Evolutionary conservation across 2,113 vertebrate species (phyloP), one percentile per base, ranked within the genome.

Genomic region (Terrapene triunguis): DNA sequence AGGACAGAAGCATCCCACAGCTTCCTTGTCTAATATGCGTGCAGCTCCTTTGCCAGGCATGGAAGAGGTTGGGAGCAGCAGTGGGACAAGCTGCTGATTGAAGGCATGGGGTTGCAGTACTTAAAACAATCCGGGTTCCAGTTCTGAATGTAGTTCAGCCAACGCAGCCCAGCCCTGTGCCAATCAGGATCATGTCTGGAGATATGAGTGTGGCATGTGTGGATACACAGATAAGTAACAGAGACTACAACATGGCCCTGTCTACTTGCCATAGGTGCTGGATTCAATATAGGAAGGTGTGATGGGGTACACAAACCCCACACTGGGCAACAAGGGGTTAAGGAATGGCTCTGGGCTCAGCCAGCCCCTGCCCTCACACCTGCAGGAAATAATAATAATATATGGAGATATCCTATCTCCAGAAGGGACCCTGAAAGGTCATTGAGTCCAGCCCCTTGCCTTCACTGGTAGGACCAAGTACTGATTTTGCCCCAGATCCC

Each of bases 21-120:
- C 35, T n/a, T 69, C 32, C 62, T 35, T 32, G 62, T 32, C 62
- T 10, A 69, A 69, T n/a, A 17, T n/a, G 35, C 12, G n/a, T 19
- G 29, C 29, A 69, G 62, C 35, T 69, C 29, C 62, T n/a, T 74
- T 74, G 32, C 21, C n/a, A 24, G 35, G 19, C 24, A n/a, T 74
- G 69, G n/a, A n/a, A 74, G n/a, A 42, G n/a, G 35, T n/a, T 69
- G 65, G 32, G 65, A n/a, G 8, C 8, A 72, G 35, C n/a, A 50
- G 65, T 19, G 0, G 0, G 72, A 42, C 53, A 89, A 74, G 22
- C 44, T 0, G 0, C 54, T 72, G 55, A 7, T 38, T 53, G 25
- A 74, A 84, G 24, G 48, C 3, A 17, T 0, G 6, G 14, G 80
- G 48, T 62, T 57, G 55, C 29, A 3, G 2, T 25, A 10, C 6